Evolutionary conservation across 2,888 invertebrate species (phyloP), one percentile per base, ranked within the genome.

Genomic region (Ennomos erosarius): DNA sequence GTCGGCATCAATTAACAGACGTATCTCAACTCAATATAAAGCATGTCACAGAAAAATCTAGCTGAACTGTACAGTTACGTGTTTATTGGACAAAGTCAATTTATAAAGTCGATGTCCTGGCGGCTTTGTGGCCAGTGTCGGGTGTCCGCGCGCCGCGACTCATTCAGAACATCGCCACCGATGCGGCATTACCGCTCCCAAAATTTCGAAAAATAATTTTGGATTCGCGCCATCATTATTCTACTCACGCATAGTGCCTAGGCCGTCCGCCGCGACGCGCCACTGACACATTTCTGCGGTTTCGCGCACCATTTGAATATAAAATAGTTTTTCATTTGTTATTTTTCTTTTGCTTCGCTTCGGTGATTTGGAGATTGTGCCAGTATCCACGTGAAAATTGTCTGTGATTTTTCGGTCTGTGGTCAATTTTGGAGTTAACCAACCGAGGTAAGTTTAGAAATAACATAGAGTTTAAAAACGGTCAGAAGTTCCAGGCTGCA

Each of bases 41-140:
- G 69, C 69, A 68, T 68, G 65, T 68, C 60, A 65, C 70, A 67
- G 61, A 73, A 64, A 26, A 59, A 61, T 70, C 69, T 76, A 71
- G 64, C 69, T 74, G 68, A 79, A 79, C 70, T 67, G 70, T 84
- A 90, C 90, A 88, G 90, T 91, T 90, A 90, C 81, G 75, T 68
- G 71, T 78, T 74, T 81, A 82, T 13, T 87, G 85, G 84, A 82
- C 87, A 82, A 88, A 88, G 81, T 85, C 81, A 87, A 89, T 88
- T 85, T 89, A 90, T 88, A 90, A 90, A 91, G 90, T 90, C 85
- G 90, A 87, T 88, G 90, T 90, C 90, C 91, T 90, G 88, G 34
- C 46, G 46, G 51, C 37, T 12, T 33, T 11, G 33, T 26, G 55
- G 42, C 50, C 51, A 51, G 55, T 55, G 38, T 75, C 78, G 77